A percentile compares a stretch with the other conserved stretches of the same genome.
Evolutionary conservation across 1,140 invertebrate species (phyloP).

Genomic region (Nebria ingens): DNA sequence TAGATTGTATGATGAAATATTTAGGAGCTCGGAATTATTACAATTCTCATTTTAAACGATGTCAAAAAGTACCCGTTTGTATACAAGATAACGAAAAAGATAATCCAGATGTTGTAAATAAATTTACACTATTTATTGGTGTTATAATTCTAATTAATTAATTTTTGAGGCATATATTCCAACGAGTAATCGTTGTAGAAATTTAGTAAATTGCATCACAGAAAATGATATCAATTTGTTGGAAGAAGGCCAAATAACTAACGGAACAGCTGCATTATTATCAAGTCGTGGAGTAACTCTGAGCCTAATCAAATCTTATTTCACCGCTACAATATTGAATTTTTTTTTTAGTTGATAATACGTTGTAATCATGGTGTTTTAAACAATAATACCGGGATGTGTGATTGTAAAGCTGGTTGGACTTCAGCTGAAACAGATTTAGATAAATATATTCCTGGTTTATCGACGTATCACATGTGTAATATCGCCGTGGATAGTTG

Average conservation of each 20-base stretch:
- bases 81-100: constrained; percentile 26
- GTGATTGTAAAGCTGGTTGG: constrained; percentile 27
- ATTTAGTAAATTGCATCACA: constrained; percentile 14
- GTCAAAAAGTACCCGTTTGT: constrained; percentile 35
- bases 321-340: not conserved
- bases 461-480: constrained; percentile 27
- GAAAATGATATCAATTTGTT: constrained; percentile 13
- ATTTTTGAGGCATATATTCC: constrained; percentile 15
- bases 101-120: constrained; percentile 28
- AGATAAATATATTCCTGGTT: constrained; percentile 15
- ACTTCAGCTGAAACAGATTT: constrained; percentile 20
- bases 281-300: constrained; percentile 8
- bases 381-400: constrained; percentile 21
- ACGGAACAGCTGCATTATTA: not conserved
- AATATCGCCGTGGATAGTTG: constrained; percentile 24
- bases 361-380: constrained; percentile 26
- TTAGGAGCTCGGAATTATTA: constrained; percentile 37
- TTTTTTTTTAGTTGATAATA: constrained; percentile 18
- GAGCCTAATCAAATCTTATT: too few relatives aligned
- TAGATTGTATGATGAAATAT: constrained; percentile 42
- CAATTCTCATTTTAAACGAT: constrained; percentile 32
- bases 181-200: constrained; percentile 14
- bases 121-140: not conserved
- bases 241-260: constrained; percentile 9
- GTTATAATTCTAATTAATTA: constrained; percentile 1